Evolutionary conservation across 2,888 invertebrate genomes (phyloP).

Genomic region (Blastobasis adustella): DNA sequence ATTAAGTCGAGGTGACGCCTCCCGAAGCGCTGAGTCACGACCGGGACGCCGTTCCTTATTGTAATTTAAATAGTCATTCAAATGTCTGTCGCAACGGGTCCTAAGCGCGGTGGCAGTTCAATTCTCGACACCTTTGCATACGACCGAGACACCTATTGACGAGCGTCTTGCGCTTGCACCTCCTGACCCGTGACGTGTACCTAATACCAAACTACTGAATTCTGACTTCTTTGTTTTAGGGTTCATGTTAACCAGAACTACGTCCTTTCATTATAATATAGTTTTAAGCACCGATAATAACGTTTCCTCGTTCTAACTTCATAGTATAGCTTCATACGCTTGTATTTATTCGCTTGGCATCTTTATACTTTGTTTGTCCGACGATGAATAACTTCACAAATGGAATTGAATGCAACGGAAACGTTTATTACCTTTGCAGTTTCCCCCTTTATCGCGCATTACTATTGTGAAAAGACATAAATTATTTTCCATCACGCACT

Average conservation of each 20-base stretch:
- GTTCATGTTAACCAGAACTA: too few relatives aligned
- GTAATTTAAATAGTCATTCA: constrained; percentile 68
- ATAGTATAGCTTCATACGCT: too few relatives aligned
- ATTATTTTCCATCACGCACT: constrained; percentile 22
- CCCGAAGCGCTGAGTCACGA: constrained; percentile 50
- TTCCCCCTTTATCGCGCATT: constrained; percentile 15
- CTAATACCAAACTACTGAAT: too few relatives aligned
- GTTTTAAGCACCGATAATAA: too few relatives aligned
- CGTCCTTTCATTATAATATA: too few relatives aligned
- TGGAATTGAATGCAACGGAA: constrained; percentile 13
- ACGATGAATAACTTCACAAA: constrained; percentile 9
- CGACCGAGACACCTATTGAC: too few relatives aligned
- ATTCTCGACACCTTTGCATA: constrained; percentile 50
- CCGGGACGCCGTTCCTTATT: constrained; percentile 58
- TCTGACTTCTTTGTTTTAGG: too few relatives aligned
- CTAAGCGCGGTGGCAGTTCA: constrained; percentile 60
- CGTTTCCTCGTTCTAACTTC: too few relatives aligned
- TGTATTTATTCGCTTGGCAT: too few relatives aligned
- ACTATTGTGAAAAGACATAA: constrained; percentile 24
- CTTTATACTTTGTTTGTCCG: not conserved
- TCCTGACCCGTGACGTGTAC: too few relatives aligned
- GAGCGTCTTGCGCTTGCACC: too few relatives aligned
- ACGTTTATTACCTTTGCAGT: constrained; percentile 12
- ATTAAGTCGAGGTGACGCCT: constrained; percentile 36
- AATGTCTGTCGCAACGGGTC: constrained; percentile 43